Percentiles rank a stretch among this genome's conserved stretches.
Evolutionary conservation across 2,797 vertebrate genomes (phyloP).

Genomic region (Dendrocincla fuliginosa): DNA sequence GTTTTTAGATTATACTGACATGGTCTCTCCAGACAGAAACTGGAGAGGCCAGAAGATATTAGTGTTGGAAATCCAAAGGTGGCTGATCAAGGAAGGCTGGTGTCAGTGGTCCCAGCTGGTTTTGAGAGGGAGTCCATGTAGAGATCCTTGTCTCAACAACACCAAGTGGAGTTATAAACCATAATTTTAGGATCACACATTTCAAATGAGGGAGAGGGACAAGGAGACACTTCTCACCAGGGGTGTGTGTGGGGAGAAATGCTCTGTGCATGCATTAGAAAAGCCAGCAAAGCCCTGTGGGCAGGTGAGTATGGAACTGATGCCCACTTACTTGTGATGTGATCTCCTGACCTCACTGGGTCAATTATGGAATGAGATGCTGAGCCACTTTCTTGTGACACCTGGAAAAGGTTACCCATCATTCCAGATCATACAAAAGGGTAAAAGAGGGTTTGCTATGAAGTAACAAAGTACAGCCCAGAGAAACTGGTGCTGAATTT

Average conservation of each 20-base stretch:
- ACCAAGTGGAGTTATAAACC: not conserved
- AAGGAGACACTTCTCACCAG: not conserved
- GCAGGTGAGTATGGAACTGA: no score
- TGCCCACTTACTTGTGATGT: not conserved
- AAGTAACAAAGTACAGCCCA: not conserved
- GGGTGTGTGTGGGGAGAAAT: not conserved
- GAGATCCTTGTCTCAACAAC: not conserved
- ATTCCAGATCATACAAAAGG: not conserved
- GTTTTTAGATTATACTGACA: not conserved
- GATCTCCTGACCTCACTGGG: not conserved
- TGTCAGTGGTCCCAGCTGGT: not conserved
- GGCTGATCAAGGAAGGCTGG: not conserved
- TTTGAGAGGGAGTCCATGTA: not conserved
- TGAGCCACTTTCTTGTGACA: not conserved
- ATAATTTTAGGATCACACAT: not conserved
- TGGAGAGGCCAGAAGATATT: not conserved
- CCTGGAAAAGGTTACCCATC: not conserved
- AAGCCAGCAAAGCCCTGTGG: not conserved
- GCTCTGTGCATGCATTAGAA: not conserved
- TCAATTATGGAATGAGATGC: not conserved
- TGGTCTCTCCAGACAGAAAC: not conserved
- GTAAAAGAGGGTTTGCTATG: not conserved
- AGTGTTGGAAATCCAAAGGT: not conserved
- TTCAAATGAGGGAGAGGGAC: not conserved
- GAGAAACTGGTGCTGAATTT: not conserved